Base-by-base conservation (phyloP, 92 coral and sea anemone species). In the Palythoa grandis region DNA sequence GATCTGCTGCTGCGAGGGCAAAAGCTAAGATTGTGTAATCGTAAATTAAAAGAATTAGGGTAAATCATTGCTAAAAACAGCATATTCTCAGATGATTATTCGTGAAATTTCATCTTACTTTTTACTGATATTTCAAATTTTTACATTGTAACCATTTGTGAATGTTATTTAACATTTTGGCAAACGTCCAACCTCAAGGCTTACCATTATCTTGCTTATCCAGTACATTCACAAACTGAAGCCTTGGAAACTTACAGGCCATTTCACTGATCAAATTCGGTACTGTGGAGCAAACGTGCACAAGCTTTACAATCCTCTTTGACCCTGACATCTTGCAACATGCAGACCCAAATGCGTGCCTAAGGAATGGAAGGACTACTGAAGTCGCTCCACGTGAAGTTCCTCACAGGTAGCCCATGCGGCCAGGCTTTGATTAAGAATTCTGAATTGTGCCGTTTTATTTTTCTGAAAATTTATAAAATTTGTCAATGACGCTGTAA, bases 271-370 rank as follows among this genome's bases (percentile, higher is more conserved):
- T 10, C 71, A 86, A 75, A 37, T 75, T 39, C 43, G 77, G 72
- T 47, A 86, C 40, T 16, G 38, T 63, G 50, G 88, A 86, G 39
- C 67, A 86, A 24, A 86, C 84, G 48, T 86, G 84, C 23, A 86
- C 84, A 40, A 68, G 13, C 22, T 20, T 58, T 56, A 35, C 82
- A 39, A 43, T 70, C 2, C 19, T 22, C 38, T 52, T 52, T 22
- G 13, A 53, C 52, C 25, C 53, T 72, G 71, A 29, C 71, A 66
- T 66, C 71, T 22, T 66, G 71, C 75, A 22, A 29, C 71, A 9
- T 11, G 38, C 7, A 20, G 0, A 29, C 35, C 35, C 35, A 29
- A 29, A n/a, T n/a, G n/a, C n/a, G n/a, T n/a, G n/a, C n/a, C n/a
- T n/a, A n/a, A 29, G 35, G 35, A 29, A 29, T 29, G 35, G 1